Conservation (phyloP, 2,888 invertebrate genomes). For the Patella ulyssiponensis region DNA sequence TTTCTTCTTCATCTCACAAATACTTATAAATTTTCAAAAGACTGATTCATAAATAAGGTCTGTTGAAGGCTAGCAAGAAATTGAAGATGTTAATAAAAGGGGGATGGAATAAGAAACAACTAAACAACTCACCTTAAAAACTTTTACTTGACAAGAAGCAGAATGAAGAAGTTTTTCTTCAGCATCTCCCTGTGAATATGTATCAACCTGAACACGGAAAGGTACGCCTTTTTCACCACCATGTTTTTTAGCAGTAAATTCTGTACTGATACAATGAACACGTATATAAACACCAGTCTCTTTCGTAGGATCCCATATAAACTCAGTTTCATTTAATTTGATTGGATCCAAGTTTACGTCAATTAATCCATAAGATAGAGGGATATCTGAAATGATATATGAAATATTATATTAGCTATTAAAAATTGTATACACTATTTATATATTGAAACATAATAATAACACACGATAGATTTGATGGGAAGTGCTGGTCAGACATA, state of each 20-base stretch:
- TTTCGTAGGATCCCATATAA: slow-evolving; percentile 95
- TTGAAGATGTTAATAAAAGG: not conserved
- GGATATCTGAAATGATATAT: slow-evolving; percentile 80
- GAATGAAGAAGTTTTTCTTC: slow-evolving; percentile 83
- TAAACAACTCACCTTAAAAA: slow-evolving; percentile 75
- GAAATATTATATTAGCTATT: not conserved
- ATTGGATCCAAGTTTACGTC: slow-evolving; percentile 83
- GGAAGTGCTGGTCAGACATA: too few relatives aligned
- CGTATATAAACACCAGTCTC: slow-evolving; percentile 96
- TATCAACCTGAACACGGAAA: slow-evolving; percentile 95
- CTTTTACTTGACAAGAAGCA: slow-evolving; percentile 97
- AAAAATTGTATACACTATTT: too few relatives aligned
- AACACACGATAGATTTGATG: too few relatives aligned
- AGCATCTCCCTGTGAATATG: slow-evolving; percentile 77
- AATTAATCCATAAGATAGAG: slow-evolving; percentile 91
- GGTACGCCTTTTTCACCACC: slow-evolving; percentile 98
- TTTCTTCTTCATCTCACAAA: too few relatives aligned
- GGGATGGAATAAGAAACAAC: not conserved
- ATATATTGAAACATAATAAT: too few relatives aligned
- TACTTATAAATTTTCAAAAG: not conserved
- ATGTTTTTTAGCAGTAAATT: slow-evolving; percentile 97
- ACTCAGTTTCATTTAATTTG: slow-evolving; percentile 86
- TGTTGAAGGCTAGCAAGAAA: not conserved
- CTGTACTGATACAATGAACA: slow-evolving; percentile 94
- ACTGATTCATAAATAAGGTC: not conserved